Conservation (phyloP, 2,113 vertebrate species). For the Leptobrachium leishanense region DNA sequence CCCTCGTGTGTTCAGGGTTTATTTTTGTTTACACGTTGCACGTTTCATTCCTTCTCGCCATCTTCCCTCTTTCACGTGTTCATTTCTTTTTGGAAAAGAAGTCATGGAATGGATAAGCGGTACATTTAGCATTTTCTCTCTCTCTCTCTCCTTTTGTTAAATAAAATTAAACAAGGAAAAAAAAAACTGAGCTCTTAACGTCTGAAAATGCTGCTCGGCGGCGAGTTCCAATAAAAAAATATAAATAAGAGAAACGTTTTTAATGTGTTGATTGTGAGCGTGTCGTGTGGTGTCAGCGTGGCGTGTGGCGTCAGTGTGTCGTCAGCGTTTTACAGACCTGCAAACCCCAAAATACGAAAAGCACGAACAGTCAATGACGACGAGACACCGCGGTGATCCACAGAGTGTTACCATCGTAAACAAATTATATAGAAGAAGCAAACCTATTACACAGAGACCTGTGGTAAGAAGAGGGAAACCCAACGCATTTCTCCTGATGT, state of each 20-base stretch:
- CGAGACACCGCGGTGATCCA: no score
- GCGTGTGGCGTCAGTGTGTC: no score
- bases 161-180: constrained; percentile 64
- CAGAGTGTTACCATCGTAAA: no score
- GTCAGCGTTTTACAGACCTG: no score
- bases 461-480: no score
- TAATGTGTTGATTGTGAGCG: neutral
- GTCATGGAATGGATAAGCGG: constrained; percentile 76
- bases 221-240: constrained; percentile 79
- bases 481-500: no score
- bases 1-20: neutral
- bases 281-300: no score
- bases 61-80: constrained; percentile 12
- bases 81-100: constrained; percentile 19
- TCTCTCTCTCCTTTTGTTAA: constrained; percentile 56
- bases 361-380: no score
- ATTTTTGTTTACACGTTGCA: constrained; percentile 64
- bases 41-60: constrained; percentile 59
- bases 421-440: no score
- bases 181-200: constrained; percentile 52
- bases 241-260: neutral
- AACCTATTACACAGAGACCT: no score
- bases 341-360: no score
- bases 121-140: constrained; percentile 64
- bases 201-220: constrained; percentile 78